Percentiles rank a stretch among this genome's conserved stretches.
These are phyloP conservation scores for Spinibarbus caldwelli DNA, from an alignment of 2,797 vertebrate species.

Conservation along the genomic window DNA sequence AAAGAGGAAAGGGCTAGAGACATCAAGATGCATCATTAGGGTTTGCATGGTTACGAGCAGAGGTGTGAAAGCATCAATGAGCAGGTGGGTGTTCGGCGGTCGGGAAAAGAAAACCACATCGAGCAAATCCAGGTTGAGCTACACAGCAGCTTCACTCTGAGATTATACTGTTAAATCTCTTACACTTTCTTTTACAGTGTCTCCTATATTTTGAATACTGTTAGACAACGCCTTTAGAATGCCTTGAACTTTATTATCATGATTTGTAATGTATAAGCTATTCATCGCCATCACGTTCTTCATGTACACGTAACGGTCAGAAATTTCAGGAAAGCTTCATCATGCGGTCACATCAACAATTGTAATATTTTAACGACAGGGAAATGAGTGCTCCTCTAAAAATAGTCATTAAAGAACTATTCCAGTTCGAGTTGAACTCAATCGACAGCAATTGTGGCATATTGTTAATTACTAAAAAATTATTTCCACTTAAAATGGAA, in stretches of 20 bases:
- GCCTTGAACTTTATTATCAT: slow-evolving; percentile 68
- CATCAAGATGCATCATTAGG: slow-evolving; percentile 55
- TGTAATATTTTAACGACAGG: slow-evolving; percentile 36
- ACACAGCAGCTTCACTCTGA: slow-evolving; percentile 64
- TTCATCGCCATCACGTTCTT: slow-evolving; percentile 40
- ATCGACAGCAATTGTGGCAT: background rate
- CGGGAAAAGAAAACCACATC: slow-evolving; percentile 55
- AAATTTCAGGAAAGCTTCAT: slow-evolving; percentile 36
- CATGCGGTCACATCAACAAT: slow-evolving; percentile 34
- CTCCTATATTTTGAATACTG: slow-evolving; percentile 79
- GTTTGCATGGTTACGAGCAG: slow-evolving; percentile 57
- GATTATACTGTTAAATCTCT: slow-evolving; percentile 72
- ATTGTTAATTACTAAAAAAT: background rate
- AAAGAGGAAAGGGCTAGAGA: slow-evolving; percentile 32
- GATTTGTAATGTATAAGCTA: slow-evolving; percentile 62
- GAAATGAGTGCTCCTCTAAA: background rate
- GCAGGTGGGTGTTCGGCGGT: slow-evolving; percentile 56
- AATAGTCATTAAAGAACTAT: background rate
- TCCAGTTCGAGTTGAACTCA: background rate
- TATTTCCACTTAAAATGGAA: background rate
- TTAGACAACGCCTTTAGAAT: slow-evolving; percentile 78
- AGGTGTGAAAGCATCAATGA: slow-evolving; percentile 59
- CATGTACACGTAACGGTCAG: slow-evolving; percentile 18
- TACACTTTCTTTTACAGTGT: slow-evolving; percentile 75
- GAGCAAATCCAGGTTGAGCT: slow-evolving; percentile 74